Base-by-base conservation (phyloP, 2,888 invertebrate genomes). In the Andrena chrysosceles region DNA sequence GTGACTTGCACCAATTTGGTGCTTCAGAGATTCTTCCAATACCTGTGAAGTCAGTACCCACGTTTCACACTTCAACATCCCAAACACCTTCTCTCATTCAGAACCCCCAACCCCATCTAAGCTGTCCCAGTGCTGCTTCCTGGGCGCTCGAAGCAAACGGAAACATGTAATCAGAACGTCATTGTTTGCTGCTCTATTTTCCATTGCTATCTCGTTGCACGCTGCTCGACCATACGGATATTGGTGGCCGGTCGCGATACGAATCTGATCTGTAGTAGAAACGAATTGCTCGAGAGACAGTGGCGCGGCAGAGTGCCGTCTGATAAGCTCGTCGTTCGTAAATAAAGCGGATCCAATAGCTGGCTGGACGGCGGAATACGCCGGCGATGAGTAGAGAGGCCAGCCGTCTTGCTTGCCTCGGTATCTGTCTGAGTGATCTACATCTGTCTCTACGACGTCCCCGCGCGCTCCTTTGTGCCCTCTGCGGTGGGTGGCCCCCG, bases 401-500 rank as follows among this genome's bases (percentile, higher is more conserved):
- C 29, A n/a, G n/a, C 54, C 29, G 35, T 13, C 23, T 48, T 59
- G 33, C 42, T 31, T 48, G n/a, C 54, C 23, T 59, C 26, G 8
- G 63, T 83, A 83, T 83, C 82, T 76, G 63, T 0, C 48, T 2
- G 68, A 63, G 59, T 72, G 77, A 83, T 81, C 85, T 74, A 60
- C 71, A 59, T 71, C 66, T 70, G 76, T 83, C 81, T 62, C 77
- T 72, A n/a, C 62, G 80, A 42, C 49, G 60, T 67, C 82, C 70
- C 29, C 77, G 68, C 72, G 66, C 73, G 71, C 54, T 54, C 83
- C 77, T 83, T 83, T 81, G 69, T 69, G 29, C 59, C 16, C 20
- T 42, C 26, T 59, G 48, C 64, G 83, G 82, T 83, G 82, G 82
- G 82, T 83, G 82, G 82, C 82, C 82, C 52, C 26, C 68, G 42